These are phyloP conservation scores for Dipodomys ordii DNA, from an alignment of 2,113 vertebrate genomes.

Conservation along the genomic window DNA sequence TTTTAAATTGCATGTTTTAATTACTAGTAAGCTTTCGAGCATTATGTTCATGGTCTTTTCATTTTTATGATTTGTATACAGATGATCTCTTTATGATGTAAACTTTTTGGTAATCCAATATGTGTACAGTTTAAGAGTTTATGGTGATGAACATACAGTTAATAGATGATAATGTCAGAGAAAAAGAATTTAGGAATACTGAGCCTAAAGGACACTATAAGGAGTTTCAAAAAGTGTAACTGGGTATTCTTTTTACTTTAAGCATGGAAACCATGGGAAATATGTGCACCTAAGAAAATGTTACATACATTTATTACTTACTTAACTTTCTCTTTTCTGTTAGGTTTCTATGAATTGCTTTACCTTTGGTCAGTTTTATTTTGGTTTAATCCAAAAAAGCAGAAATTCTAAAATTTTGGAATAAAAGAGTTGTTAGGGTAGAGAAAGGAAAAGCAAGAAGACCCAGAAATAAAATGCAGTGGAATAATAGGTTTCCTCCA, in stretches of 20 bases:
- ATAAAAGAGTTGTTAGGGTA: not conserved
- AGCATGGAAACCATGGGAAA: not conserved
- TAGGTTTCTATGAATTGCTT: not conserved
- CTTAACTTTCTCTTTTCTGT: not conserved
- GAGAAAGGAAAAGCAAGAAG: not conserved
- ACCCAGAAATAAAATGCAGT: not conserved
- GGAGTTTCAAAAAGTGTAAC: not conserved
- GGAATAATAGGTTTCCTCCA: not conserved
- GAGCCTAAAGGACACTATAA: not conserved
- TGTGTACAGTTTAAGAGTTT: not conserved
- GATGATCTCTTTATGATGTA: not conserved
- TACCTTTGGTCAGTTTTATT: not conserved
- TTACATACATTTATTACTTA: not conserved
- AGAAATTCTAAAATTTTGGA: slow-evolving; percentile 33
- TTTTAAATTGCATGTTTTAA: slow-evolving; percentile 46
- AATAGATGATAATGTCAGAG: not conserved
- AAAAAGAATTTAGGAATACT: not conserved
- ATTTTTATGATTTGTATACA: not conserved
- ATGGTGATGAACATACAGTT: not conserved
- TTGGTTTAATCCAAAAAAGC: slow-evolving; percentile 33
- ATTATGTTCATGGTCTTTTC: not conserved
- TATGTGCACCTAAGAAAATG: not conserved
- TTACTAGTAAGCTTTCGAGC: slow-evolving; percentile 26
- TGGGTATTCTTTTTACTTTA: slow-evolving; percentile 37
- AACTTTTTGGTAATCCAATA: not conserved